These are phyloP conservation scores for Scleropages formosus DNA, from an alignment of 2,797 vertebrate species.

Conservation along the genomic window DNA sequence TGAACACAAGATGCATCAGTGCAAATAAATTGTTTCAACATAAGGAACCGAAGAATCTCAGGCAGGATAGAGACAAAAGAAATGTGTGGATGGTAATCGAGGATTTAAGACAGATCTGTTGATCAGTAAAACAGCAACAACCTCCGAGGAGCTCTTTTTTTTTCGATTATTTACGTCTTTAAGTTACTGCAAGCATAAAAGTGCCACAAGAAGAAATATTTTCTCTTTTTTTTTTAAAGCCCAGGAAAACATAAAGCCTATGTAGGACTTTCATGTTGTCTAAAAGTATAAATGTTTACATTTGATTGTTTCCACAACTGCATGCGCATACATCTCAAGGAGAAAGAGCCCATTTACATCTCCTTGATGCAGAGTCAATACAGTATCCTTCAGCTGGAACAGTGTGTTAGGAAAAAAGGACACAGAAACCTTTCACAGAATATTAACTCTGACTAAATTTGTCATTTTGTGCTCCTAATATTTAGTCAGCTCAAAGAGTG, in stretches of 20 bases:
- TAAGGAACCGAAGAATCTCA: too few relatives aligned
- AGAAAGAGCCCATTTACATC: not conserved
- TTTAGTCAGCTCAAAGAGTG: too few relatives aligned
- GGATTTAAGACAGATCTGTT: slow-evolving; percentile 20
- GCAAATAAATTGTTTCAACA: slow-evolving; percentile 10
- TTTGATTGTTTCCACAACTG: not conserved
- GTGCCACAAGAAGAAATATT: slow-evolving; percentile 17
- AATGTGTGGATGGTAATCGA: not conserved
- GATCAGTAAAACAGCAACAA: not conserved
- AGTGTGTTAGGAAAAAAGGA: not conserved
- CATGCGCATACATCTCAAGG: not conserved
- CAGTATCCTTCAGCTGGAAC: not conserved
- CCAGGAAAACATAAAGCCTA: slow-evolving; percentile 7
- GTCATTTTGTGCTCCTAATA: slow-evolving; percentile 37
- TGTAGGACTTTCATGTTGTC: not conserved
- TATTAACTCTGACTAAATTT: slow-evolving; percentile 40
- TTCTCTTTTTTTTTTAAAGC: not conserved
- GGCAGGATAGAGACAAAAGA: too few relatives aligned
- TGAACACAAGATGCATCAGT: slow-evolving; percentile 12
- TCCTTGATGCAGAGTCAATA: not conserved
- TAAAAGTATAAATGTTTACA: slow-evolving; percentile 6
- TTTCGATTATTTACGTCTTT: slow-evolving; percentile 12
- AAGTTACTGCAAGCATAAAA: slow-evolving; percentile 7
- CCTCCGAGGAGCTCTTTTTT: slow-evolving; percentile 19
- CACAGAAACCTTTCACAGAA: slow-evolving; percentile 31